Conservation (phyloP, 2,888 invertebrate species). For the Philereme transversata region DNA sequence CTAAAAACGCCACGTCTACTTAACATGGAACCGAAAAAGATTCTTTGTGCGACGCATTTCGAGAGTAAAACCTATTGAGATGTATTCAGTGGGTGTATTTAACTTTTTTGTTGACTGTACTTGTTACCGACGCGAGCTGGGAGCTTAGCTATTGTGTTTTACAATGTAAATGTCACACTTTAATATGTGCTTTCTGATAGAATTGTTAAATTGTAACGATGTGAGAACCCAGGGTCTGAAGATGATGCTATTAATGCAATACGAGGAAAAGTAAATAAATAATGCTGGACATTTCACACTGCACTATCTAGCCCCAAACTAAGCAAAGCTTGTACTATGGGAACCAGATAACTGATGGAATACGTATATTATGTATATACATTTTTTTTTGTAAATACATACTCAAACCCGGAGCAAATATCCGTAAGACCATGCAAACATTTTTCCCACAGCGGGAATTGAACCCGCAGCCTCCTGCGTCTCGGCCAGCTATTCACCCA, state of each 20-base stretch:
- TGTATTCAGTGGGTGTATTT: constrained; percentile 65
- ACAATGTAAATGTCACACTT: constrained; percentile 30
- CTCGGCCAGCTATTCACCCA: too few species aligned
- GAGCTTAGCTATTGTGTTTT: constrained; percentile 32
- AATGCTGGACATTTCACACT: too few species aligned
- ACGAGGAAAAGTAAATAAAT: not conserved
- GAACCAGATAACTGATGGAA: too few species aligned
- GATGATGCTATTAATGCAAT: not conserved
- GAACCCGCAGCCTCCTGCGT: too few species aligned
- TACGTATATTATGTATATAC: too few species aligned
- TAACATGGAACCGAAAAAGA: constrained; percentile 76
- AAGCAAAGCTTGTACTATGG: too few species aligned
- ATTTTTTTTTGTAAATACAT: too few species aligned
- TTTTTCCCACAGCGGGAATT: too few species aligned
- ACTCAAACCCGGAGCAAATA: too few species aligned
- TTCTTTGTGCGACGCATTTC: constrained; percentile 73
- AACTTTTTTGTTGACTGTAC: constrained; percentile 72
- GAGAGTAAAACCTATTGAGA: constrained; percentile 76
- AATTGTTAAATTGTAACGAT: constrained; percentile 19
- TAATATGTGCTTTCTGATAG: constrained; percentile 26
- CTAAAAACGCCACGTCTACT: constrained; percentile 69
- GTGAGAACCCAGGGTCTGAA: not conserved
- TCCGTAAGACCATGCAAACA: too few species aligned
- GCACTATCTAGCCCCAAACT: too few species aligned
- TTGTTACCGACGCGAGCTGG: constrained; percentile 39